Percentiles rank a stretch among this genome's conserved stretches.
phyloP scores from a whole-genome alignment of 2,113 vertebrate species.

The mouse (Mus musculus) region DNA sequence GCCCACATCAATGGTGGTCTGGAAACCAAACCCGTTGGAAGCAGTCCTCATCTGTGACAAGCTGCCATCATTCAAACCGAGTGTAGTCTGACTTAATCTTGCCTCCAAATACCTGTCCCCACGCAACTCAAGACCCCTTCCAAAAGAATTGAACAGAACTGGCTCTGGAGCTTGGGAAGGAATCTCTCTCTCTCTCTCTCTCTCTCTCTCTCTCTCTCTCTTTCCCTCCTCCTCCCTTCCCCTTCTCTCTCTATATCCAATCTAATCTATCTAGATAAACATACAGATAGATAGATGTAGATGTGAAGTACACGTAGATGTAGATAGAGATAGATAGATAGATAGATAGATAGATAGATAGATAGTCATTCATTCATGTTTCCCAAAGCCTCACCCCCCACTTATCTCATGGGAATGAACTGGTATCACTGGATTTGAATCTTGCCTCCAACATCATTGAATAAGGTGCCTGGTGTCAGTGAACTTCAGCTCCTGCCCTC shows the following conservation, averaged over 20 bases:
- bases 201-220: too few relatives aligned
- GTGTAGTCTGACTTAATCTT: background rate
- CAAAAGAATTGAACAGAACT: too few relatives aligned
- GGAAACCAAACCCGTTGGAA: slow-evolving; percentile 66
- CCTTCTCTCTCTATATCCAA: too few relatives aligned
- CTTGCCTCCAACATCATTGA: background rate
- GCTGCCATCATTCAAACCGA: background rate
- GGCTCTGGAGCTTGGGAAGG: background rate
- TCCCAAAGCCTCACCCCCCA: background rate
- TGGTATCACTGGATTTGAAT: background rate
- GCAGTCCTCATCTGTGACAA: slow-evolving; percentile 72
- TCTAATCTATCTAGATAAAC: too few relatives aligned
- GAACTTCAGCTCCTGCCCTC: background rate
- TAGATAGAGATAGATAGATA: too few relatives aligned
- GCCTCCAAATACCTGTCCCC: background rate
- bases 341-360: too few relatives aligned
- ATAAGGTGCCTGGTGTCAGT: background rate
- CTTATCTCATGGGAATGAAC: background rate
- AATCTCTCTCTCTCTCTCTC: too few relatives aligned
- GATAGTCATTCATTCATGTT: background rate
- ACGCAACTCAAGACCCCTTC: accelerated
- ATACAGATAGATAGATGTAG: too few relatives aligned
- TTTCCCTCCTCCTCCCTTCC: too few relatives aligned
- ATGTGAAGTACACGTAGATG: too few relatives aligned
- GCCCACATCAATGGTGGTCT: slow-evolving; percentile 57